These are phyloP conservation scores for Cephus runcator DNA, from an alignment of 2,888 invertebrate genomes.

Conservation along the genomic window DNA sequence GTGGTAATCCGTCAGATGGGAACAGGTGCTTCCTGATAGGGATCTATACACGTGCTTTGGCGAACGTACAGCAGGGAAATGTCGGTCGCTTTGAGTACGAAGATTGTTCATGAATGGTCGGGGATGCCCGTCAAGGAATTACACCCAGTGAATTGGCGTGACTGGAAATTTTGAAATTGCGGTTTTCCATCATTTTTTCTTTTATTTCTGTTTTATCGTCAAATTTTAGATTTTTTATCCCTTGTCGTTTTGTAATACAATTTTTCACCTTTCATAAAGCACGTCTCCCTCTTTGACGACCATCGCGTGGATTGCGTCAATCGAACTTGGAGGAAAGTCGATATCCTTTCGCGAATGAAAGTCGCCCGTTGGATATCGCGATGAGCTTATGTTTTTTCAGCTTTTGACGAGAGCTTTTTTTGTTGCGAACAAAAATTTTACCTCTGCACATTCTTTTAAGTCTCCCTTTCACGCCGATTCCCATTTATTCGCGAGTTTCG, in stretches of 20 bases:
- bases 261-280: not conserved
- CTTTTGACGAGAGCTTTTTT: not conserved
- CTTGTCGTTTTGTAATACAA: not conserved
- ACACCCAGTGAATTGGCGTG: not conserved
- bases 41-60: not conserved
- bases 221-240: not conserved
- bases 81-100: not conserved
- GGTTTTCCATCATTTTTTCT: not conserved
- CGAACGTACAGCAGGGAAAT: not conserved
- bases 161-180: not conserved
- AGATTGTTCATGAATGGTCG: not conserved
- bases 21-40: not conserved
- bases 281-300: not conserved
- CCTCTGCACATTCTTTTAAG: not conserved
- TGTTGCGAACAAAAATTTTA: not conserved
- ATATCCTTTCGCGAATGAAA: not conserved
- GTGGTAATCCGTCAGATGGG: slow-evolving; percentile 3
- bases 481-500: too few species aligned
- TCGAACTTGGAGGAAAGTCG: not conserved
- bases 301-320: not conserved
- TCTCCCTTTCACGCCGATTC: not conserved
- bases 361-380: not conserved
- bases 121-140: not conserved
- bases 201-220: not conserved
- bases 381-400: too few species aligned